These are phyloP conservation scores for Sarcophaga subvicina DNA, from an alignment of 2,888 invertebrate genomes.

Conservation along the genomic window DNA sequence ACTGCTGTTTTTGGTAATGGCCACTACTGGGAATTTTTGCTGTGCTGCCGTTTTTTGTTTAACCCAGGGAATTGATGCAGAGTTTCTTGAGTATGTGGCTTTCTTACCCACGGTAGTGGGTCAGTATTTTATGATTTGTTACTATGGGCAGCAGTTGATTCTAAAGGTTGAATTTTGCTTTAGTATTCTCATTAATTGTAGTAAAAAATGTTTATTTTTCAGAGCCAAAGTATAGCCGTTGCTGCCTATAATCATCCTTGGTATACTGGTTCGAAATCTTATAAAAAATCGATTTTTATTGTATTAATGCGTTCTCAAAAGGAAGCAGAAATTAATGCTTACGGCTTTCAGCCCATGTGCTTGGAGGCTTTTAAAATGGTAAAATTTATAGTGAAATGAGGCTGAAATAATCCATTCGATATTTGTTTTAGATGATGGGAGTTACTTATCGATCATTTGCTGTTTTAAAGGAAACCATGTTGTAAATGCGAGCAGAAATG, in stretches of 20 bases:
- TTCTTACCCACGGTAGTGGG: slow-evolving; percentile 67
- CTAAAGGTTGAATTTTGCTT: slow-evolving; percentile 47
- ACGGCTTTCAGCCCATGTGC: slow-evolving; percentile 73
- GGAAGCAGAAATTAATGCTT: slow-evolving; percentile 72
- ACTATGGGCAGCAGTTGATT: slow-evolving; percentile 70
- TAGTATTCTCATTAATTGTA: neutral
- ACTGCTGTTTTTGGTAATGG: too few relatives aligned
- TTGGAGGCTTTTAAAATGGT: slow-evolving; percentile 75
- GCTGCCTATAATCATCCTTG: slow-evolving; percentile 74
- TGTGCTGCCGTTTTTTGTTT: slow-evolving; percentile 70
- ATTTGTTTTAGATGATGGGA: slow-evolving; percentile 72
- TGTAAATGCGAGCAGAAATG: slow-evolving; percentile 19
- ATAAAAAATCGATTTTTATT: slow-evolving; percentile 73
- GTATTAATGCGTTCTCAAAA: slow-evolving; percentile 74
- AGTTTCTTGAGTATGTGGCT: slow-evolving; percentile 67
- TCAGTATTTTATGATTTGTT: slow-evolving; percentile 71
- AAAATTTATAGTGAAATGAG: neutral
- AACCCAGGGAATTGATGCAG: slow-evolving; percentile 68
- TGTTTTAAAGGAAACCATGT: slow-evolving; percentile 71
- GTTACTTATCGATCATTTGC: slow-evolving; percentile 73
- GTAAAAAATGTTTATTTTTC: neutral
- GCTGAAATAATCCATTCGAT: slow-evolving; percentile 2
- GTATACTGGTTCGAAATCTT: slow-evolving; percentile 72
- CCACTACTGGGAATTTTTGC: slow-evolving; percentile 65
- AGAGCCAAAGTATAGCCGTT: slow-evolving; percentile 73